Evolutionary conservation across 2,797 vertebrate species (phyloP).

Genomic region (Lithobates pipiens): DNA sequence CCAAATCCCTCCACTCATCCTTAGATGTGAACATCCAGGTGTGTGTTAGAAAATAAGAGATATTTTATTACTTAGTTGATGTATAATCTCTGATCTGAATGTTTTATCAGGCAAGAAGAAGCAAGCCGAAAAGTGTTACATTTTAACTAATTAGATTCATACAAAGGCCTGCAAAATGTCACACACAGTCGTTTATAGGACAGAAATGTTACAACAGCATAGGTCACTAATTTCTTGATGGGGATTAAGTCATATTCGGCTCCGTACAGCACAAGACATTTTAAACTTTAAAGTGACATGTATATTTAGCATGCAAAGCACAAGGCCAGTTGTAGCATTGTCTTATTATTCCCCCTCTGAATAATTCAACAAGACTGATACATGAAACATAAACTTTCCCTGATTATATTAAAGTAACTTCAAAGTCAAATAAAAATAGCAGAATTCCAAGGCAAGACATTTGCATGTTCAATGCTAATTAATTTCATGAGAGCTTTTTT

Average conservation of each 20-base stretch:
- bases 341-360: constrained; percentile 63
- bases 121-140: constrained; percentile 48
- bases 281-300: constrained; percentile 61
- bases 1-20: no score
- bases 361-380: constrained; percentile 65
- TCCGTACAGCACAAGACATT: constrained; percentile 61
- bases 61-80: no score
- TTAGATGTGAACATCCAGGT: no score
- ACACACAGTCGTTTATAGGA: constrained; percentile 60
- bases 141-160: no score
- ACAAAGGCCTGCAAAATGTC: no score
- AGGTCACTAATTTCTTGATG: constrained; percentile 74
- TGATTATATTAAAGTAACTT: constrained; percentile 40
- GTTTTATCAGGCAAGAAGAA: no score
- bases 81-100: no score
- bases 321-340: constrained; percentile 23
- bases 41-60: no score
- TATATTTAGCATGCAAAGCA: constrained; percentile 62
- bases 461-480: constrained; percentile 40
- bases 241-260: constrained; percentile 63
- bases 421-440: constrained; percentile 49
- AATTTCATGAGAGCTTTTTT: constrained; percentile 27
- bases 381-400: constrained; percentile 48
- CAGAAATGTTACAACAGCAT: constrained; percentile 69
- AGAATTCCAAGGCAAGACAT: constrained; percentile 8